These are phyloP conservation scores for Onychostoma macrolepis DNA, from an alignment of 2,113 vertebrate species.

Conservation along the genomic window DNA sequence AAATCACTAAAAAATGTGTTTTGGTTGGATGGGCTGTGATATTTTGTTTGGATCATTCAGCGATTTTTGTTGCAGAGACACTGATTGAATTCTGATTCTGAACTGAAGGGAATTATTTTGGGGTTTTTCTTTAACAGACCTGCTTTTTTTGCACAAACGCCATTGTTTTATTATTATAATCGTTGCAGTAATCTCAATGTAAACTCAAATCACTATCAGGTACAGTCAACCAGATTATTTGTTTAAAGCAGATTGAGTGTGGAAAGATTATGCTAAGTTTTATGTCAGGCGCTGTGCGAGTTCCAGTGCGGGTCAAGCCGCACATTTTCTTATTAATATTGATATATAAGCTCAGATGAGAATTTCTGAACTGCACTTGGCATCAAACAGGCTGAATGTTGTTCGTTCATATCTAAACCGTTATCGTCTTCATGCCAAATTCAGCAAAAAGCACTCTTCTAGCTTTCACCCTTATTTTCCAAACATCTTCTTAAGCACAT, in stretches of 20 bases:
- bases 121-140: background rate
- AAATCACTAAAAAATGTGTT: background rate
- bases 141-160: conserved; percentile 55
- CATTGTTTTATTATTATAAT: conserved; percentile 47
- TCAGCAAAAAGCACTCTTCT: background rate
- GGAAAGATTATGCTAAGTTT: conserved; percentile 53
- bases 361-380: background rate
- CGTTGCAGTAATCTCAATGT: conserved; percentile 25
- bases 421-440: background rate
- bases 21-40: background rate
- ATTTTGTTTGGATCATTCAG: background rate
- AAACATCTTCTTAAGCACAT: background rate
- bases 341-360: conserved; percentile 1
- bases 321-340: conserved; percentile 9
- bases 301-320: background rate
- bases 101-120: conserved; percentile 5
- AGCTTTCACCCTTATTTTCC: conserved; percentile 9
- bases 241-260: conserved; percentile 56
- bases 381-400: background rate
- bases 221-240: conserved; percentile 56
- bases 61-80: conserved; percentile 2
- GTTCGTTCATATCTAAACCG: background rate
- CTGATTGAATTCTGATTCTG: background rate
- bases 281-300: background rate
- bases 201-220: conserved; percentile 31